Evolutionary conservation across 1,140 invertebrate species (phyloP).

Genomic region (Copidosoma floridanum): DNA sequence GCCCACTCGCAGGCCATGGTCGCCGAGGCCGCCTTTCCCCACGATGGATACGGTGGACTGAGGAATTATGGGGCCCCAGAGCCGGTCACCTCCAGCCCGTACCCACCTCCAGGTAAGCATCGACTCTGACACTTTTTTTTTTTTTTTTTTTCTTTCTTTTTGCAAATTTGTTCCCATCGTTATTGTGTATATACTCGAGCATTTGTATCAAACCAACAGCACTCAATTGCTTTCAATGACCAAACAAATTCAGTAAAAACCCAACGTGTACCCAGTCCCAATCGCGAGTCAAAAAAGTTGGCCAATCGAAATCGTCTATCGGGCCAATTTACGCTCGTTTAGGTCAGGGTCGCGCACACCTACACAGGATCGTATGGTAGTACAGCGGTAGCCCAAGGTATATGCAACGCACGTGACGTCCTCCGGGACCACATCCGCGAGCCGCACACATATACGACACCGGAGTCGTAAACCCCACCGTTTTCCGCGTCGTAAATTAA

Average conservation of each 20-base stretch:
- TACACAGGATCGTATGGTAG: no score
- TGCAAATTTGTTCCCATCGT: no score
- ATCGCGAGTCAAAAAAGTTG: no score
- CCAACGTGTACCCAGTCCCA: no score
- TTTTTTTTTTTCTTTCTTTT: no score
- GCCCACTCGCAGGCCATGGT: conserved; percentile 57
- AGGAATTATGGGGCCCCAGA: conserved; percentile 73
- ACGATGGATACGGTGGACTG: conserved; percentile 70
- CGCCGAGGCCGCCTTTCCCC: conserved; percentile 70
- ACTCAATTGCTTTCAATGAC: no score
- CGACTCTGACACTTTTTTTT: conserved; percentile 29
- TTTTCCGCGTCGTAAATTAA: conserved; percentile 45
- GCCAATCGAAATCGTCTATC: no score
- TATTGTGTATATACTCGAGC: no score
- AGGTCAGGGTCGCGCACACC: conserved; percentile 38
- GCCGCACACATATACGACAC: conserved; percentile 30
- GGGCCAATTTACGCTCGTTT: no score
- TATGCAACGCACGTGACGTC: conserved; percentile 27
- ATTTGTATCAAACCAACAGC: no score
- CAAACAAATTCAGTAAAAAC: no score
- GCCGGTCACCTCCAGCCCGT: conserved; percentile 73
- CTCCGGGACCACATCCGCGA: conserved; percentile 32
- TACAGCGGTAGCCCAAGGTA: no score
- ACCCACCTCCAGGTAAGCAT: conserved; percentile 74
- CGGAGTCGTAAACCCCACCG: conserved; percentile 42